Base-by-base conservation (phyloP, 1,140 invertebrate species). In the Carposina sasakii region DNA sequence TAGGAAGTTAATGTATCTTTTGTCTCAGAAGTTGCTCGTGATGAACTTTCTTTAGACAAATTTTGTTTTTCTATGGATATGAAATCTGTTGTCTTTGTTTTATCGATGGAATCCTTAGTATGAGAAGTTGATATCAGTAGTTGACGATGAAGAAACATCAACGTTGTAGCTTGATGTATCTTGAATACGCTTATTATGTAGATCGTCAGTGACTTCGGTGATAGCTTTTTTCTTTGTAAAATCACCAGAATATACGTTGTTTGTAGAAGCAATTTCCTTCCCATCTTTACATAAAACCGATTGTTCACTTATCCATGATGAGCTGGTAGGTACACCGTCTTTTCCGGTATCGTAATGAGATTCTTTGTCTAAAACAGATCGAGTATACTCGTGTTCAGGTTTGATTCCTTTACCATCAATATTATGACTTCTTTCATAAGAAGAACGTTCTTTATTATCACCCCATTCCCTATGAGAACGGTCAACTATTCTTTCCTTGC, bases 381-480 rank as follows among this genome's bases (percentile, higher is more conserved):
- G 76, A 12, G 76, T 67, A 57, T 87, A 88, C 61, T 88, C 86
- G 42, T 85, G 76, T 63, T 88, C 71, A 4, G 87, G 86, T 39
- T 81, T 74, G 10, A 87, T 81, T 28, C 82, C 83, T 12, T 87
- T 85, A 23, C 87, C 87, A 59, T 68, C 67, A 24, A 84, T 48
- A 41, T 74, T 65, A 40, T 82, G 78, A 55, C 68, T 79, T 52
- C 76, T 84, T 65, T 89, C 87, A 48, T 87, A 74, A 15, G 86
- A 85, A 16, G 75, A 74, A 48, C 81, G 77, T n/a, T 85, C 76
- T 54, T 87, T 74, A 39, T 72, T 84, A 45, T 85, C 79, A 17
- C 84, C 87, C 67, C 86, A 85, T 71, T 89, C 87, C 58, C 87
- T 78, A 37, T 87, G 86, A 49, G 83, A 81, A 52, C 78, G 81